Percentiles rank a stretch among this genome's conserved stretches.
Evolutionary conservation across 2,888 invertebrate species (phyloP).

Genomic region (Leptinotarsa haldemani): DNA sequence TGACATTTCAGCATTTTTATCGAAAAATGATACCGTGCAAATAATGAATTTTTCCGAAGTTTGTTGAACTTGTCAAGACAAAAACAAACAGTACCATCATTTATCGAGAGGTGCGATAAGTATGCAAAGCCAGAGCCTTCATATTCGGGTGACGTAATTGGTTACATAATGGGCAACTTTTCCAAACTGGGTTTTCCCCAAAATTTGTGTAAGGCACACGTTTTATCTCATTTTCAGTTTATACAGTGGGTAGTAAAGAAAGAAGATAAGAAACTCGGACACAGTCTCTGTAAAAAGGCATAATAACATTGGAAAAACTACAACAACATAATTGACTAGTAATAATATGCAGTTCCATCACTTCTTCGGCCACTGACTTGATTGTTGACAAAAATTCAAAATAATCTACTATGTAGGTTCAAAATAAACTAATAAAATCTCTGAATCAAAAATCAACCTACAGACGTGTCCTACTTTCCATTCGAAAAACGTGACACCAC

Average conservation of each 20-base stretch:
- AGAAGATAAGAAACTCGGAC: no score
- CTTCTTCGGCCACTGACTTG: no score
- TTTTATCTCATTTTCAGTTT: no score
- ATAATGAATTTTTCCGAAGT: constrained; percentile 22
- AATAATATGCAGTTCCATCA: no score
- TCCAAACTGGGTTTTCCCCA: neutral
- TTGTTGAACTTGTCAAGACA: constrained; percentile 26
- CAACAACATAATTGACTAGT: no score
- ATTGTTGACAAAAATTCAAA: no score
- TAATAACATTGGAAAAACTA: no score
- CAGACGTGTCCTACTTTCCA: constrained; percentile 1
- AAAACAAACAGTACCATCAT: constrained; percentile 27
- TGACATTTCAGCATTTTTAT: constrained; percentile 14
- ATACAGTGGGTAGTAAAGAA: no score
- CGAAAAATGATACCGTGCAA: constrained; percentile 25
- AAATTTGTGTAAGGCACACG: neutral
- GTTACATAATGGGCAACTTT: neutral
- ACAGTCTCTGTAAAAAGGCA: no score
- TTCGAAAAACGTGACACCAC: constrained; percentile 5
- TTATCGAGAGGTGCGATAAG: constrained; percentile 4
- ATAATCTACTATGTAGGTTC: no score
- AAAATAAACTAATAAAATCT: neutral
- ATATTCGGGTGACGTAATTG: neutral
- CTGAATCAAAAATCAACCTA: constrained; percentile 4
- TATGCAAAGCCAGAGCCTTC: constrained; percentile 7